Base-by-base conservation (phyloP, 2,113 vertebrate genomes). In the Euleptes europaea region DNA sequence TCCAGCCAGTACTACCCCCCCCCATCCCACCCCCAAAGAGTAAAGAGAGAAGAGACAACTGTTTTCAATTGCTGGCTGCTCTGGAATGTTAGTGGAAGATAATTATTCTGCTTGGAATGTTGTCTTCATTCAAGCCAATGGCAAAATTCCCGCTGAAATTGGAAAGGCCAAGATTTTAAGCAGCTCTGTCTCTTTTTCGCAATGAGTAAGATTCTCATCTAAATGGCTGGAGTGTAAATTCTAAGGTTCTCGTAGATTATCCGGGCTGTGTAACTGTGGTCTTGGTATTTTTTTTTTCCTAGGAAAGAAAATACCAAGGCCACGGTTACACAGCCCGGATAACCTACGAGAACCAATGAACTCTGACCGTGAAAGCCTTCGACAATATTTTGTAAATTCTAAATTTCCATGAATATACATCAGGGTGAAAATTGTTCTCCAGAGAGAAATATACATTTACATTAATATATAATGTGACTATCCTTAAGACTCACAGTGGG, bases 1-100 rank as follows among this genome's bases (percentile, higher is more conserved):
- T 89, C 86, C 89, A 94, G 93, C 84, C 91, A 94, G 91, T 83
- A 90, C 86, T 88, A 65, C 86, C 42, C 82, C 87, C 71, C 81
- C 77, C 66, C 82, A n/a, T n/a, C 77, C 80, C 79, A 15, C 83
- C 60, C 83, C 12, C 42, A 49, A 69, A 1, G 54, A 78, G 75
- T 33, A 85, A 38, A 86, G 78, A 57, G 44, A 76, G 78, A 86
- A 17, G 65, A 92, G 44, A 92, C 93, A 94, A 95, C 87, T 94
- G 94, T 93, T 95, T 94, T 93, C 92, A 94, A 95, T 95, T 94
- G 91, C 88, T 90, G 77, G 84, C 89, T 94, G 89, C 89, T 94
- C 91, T 91, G 93, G 94, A 92, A 93, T 92, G 93, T 94, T 94
- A 92, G 91, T 90, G 91, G 94, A 94, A 92, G 87, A 93, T 90